Percentiles rank a stretch among this genome's conserved stretches.
Evolutionary conservation across 2,113 vertebrate genomes (phyloP).

Genomic region (Procavia capensis): DNA sequence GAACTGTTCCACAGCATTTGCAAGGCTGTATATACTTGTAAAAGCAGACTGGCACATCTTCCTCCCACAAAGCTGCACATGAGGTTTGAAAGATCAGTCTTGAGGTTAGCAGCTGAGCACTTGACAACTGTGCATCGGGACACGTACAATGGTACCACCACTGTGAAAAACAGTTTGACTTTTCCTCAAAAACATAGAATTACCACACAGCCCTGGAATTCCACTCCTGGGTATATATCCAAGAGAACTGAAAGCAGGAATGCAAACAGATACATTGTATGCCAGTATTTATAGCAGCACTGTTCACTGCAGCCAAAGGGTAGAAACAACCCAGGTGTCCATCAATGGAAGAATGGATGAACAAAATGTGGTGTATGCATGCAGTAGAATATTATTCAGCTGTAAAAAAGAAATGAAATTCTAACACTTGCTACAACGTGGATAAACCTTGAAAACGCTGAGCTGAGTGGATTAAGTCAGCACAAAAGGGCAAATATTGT

Average conservation of each 20-base stretch:
- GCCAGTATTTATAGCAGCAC: too few species aligned
- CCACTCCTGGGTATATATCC: not conserved
- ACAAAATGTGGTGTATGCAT: not conserved
- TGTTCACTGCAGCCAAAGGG: not conserved
- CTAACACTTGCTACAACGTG: not conserved
- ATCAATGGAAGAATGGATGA: not conserved
- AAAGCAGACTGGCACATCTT: not conserved
- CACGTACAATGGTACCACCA: not conserved
- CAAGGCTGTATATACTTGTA: not conserved
- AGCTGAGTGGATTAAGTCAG: not conserved
- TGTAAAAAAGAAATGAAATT: not conserved
- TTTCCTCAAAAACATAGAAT: not conserved
- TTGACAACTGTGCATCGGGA: not conserved
- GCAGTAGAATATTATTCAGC: not conserved
- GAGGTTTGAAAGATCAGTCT: not conserved
- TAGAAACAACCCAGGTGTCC: not conserved
- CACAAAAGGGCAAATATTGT: not conserved
- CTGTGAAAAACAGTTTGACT: not conserved
- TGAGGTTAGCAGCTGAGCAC: not conserved
- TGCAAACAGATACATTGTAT: not conserved
- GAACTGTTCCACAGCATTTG: not conserved
- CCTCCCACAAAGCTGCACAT: not conserved
- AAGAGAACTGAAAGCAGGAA: not conserved
- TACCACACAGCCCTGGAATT: not conserved
- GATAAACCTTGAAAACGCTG: not conserved